Evolutionary conservation across 2,888 invertebrate species (phyloP).

Genomic region (Caenorhabditis sinica): DNA sequence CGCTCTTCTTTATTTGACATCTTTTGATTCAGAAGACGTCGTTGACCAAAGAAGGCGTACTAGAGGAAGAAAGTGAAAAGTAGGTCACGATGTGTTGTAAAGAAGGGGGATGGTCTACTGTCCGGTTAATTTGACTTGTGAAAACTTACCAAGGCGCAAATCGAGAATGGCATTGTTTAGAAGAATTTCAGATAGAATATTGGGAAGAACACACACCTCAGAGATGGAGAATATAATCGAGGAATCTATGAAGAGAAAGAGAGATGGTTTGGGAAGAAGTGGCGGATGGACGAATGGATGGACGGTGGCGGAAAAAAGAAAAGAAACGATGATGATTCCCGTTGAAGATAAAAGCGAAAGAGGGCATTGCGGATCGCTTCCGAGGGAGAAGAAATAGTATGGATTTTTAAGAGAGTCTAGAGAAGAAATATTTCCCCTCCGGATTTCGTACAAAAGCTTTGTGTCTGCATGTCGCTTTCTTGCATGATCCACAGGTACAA

Average conservation of each 20-base stretch:
- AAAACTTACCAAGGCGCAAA: conserved; percentile 63
- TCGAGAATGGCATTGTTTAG: conserved; percentile 56
- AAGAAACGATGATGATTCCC: conserved; percentile 47
- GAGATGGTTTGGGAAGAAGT: background rate
- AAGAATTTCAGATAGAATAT: background rate
- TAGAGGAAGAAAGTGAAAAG: conserved; percentile 44
- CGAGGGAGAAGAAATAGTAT: background rate
- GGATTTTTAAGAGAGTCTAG: conserved; percentile 34
- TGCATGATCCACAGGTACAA: conserved; percentile 5
- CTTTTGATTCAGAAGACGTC: background rate
- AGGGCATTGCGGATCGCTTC: conserved; percentile 47
- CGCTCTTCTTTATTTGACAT: too few relatives aligned
- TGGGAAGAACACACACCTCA: background rate
- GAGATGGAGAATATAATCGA: conserved; percentile 8
- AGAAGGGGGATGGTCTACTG: background rate
- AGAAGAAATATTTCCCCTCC: conserved; percentile 21
- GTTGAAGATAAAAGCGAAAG: conserved; percentile 57
- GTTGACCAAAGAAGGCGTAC: conserved; percentile 1
- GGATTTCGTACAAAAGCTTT: background rate
- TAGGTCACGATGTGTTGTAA: conserved; percentile 50
- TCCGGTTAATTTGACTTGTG: background rate
- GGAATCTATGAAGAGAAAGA: conserved; percentile 3
- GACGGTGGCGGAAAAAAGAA: conserved; percentile 3
- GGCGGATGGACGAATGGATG: conserved; percentile 34
- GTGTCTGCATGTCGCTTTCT: too few relatives aligned